These are phyloP conservation scores for Rhynchonycteris naso DNA, from an alignment of 2,797 vertebrate species.

Conservation along the genomic window DNA sequence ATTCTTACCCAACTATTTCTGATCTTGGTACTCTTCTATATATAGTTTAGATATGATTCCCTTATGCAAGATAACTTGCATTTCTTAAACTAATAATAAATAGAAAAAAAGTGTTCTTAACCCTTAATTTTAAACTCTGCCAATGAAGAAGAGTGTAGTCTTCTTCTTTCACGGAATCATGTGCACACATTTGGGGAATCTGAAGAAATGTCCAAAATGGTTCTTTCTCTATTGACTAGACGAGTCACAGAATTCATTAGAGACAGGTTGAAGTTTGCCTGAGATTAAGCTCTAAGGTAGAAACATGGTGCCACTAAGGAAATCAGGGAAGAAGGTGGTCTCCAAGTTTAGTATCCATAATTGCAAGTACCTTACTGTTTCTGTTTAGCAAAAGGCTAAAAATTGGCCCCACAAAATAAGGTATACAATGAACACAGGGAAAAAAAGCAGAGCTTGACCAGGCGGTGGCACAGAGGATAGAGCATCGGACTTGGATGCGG, in stretches of 20 bases:
- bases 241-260: not conserved
- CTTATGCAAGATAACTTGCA: not conserved
- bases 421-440: not conserved
- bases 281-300: not conserved
- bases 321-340: not conserved
- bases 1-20: not conserved
- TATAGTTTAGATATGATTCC: not conserved
- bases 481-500: no score
- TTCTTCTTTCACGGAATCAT: not conserved
- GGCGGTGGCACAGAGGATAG: no score
- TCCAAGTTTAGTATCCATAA: not conserved
- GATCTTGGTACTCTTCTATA: not conserved
- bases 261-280: not conserved
- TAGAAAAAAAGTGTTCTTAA: not conserved
- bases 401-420: not conserved
- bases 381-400: constrained; percentile 9
- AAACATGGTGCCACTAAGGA: not conserved
- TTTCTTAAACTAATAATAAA: not conserved
- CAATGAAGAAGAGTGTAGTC: not conserved
- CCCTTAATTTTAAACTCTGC: not conserved
- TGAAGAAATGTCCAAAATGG: not conserved
- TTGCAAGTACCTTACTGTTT: not conserved
- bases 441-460: no score
- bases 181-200: no score
- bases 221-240: not conserved